These are phyloP conservation scores for Ophioninae sp. DNA, from an alignment of 2,888 invertebrate genomes.

Conservation along the genomic window DNA sequence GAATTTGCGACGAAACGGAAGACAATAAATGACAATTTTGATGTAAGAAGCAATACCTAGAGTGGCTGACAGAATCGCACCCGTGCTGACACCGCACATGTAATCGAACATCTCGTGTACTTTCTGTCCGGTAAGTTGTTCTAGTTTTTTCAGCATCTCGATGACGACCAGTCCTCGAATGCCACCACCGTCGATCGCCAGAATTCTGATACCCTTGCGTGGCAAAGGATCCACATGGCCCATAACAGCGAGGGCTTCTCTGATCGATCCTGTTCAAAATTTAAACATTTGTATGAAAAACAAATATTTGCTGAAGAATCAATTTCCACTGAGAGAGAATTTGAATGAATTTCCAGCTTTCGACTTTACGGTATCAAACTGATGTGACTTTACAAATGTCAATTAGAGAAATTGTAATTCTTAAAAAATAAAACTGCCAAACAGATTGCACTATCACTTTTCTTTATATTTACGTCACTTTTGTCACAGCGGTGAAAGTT, in stretches of 20 bases:
- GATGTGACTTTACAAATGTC: not conserved
- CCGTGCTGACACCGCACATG: constrained; percentile 92
- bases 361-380: not conserved
- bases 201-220: constrained; percentile 89
- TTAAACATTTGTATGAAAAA: not conserved
- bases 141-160: constrained; percentile 90
- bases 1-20: not conserved
- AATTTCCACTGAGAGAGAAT: not conserved
- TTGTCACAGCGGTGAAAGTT: not conserved
- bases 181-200: constrained; percentile 95
- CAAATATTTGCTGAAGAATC: not conserved
- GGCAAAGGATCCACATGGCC: constrained; percentile 87
- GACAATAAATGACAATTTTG: not conserved
- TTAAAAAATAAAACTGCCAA: too few relatives aligned
- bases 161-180: constrained; percentile 93
- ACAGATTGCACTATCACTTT: too few relatives aligned
- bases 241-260: constrained; percentile 86
- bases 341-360: not conserved
- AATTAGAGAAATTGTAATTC: too few relatives aligned
- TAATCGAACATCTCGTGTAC: constrained; percentile 93
- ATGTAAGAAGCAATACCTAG: constrained; percentile 82
- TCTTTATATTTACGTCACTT: not conserved
- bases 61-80: constrained; percentile 90
- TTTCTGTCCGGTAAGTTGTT: constrained; percentile 86
- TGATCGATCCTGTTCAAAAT: constrained; percentile 70